phyloP scores from a whole-genome alignment of 1,140 invertebrate species.

The Drosophila quadrilineata region DNA sequence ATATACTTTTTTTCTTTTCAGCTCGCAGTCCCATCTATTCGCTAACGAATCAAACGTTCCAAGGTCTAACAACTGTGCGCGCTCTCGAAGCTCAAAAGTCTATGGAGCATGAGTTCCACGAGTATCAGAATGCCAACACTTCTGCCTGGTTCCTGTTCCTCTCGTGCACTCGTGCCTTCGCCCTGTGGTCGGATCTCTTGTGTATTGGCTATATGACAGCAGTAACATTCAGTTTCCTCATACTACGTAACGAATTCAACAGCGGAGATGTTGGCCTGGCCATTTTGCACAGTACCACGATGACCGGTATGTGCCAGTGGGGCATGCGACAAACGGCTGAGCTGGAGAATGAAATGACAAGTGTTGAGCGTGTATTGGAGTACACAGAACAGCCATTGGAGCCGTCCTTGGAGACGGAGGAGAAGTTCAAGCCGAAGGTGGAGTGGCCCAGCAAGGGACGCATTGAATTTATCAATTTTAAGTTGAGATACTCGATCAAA shows the following conservation, averaged over 20 bases:
- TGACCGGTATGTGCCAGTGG: conserved; percentile 92
- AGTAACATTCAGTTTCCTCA: conserved; percentile 84
- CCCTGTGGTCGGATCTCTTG: conserved; percentile 85
- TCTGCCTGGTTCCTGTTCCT: conserved; percentile 88
- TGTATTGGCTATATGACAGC: conserved; percentile 86
- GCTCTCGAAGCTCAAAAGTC: conserved; percentile 85
- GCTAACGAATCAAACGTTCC: conserved; percentile 88
- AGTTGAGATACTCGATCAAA: conserved; percentile 80
- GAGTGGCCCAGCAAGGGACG: conserved; percentile 89
- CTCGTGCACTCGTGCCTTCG: conserved; percentile 85
- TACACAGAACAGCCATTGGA: conserved; percentile 85
- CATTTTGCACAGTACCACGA: conserved; percentile 89
- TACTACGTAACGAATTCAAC: conserved; percentile 82
- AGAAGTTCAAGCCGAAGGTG: conserved; percentile 82
- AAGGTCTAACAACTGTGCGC: conserved; percentile 91
- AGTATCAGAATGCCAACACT: conserved; percentile 87
- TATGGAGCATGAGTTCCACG: conserved; percentile 85
- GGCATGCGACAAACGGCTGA: conserved; percentile 93
- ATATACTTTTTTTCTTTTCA: conserved; percentile 38
- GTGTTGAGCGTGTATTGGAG: conserved; percentile 88
- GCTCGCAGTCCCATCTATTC: conserved; percentile 87
- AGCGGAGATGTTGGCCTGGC: conserved; percentile 90
- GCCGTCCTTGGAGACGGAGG: conserved; percentile 82
- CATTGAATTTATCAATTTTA: conserved; percentile 86
- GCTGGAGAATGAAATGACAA: conserved; percentile 93